phyloP scores from a whole-genome alignment of 2,113 vertebrate species.

The Neogobius melanostomus region DNA sequence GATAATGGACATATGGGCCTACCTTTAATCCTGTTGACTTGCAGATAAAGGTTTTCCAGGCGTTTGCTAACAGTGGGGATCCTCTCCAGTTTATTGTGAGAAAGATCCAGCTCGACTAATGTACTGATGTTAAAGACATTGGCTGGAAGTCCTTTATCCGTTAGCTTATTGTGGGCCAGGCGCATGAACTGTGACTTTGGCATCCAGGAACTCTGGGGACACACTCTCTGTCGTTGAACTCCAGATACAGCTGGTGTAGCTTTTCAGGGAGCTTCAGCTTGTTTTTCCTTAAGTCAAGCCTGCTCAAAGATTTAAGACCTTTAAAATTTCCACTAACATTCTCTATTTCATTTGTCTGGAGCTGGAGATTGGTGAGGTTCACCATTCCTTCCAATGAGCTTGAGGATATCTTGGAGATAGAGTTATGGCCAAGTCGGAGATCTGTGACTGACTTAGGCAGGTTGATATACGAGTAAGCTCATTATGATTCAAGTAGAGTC shows the following conservation, averaged over 20 bases:
- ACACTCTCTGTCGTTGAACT: slow-evolving; percentile 84
- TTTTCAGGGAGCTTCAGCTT: slow-evolving; percentile 80
- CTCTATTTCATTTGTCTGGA: slow-evolving; percentile 86
- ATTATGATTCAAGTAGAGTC: slow-evolving; percentile 87
- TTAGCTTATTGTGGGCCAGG: slow-evolving; percentile 89
- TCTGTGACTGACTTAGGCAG: slow-evolving; percentile 86
- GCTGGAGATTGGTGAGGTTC: slow-evolving; percentile 82
- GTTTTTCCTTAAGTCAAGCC: slow-evolving; percentile 90
- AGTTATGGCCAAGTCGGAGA: slow-evolving; percentile 85
- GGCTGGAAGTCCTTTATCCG: slow-evolving; percentile 85
- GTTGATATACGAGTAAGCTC: slow-evolving; percentile 85
- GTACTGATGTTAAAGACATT: slow-evolving; percentile 88
- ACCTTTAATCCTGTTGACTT: slow-evolving; percentile 95
- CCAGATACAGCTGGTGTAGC: slow-evolving; percentile 88
- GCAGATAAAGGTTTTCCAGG: slow-evolving; percentile 93
- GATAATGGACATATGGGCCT: slow-evolving; percentile 23
- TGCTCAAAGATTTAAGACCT: slow-evolving; percentile 82
- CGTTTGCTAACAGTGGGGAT: slow-evolving; percentile 88
- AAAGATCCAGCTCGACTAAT: slow-evolving; percentile 91
- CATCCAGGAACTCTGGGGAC: slow-evolving; percentile 81
- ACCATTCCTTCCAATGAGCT: slow-evolving; percentile 80
- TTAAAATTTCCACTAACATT: slow-evolving; percentile 79
- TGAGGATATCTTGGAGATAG: slow-evolving; percentile 81
- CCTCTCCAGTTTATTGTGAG: slow-evolving; percentile 89
- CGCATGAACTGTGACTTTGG: slow-evolving; percentile 85